Evolutionary conservation across 2,888 invertebrate genomes (phyloP).

Genomic region (Leptinotarsa haldemani): DNA sequence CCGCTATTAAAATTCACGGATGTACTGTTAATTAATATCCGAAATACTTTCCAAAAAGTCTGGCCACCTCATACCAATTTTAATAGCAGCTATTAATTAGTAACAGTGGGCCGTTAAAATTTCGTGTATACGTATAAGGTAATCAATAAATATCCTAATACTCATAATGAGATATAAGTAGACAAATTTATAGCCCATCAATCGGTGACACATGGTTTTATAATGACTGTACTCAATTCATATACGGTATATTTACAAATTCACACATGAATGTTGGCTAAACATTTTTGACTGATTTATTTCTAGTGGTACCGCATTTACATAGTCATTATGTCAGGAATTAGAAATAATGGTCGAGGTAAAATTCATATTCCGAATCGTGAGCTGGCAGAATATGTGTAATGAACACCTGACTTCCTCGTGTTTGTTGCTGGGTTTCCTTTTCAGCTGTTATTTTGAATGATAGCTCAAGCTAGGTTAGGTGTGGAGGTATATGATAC

Average conservation of each 20-base stretch:
- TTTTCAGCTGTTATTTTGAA: not conserved
- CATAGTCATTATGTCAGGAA: conserved; percentile 12
- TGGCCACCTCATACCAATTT: conserved; percentile 23
- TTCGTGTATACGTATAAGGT: conserved; percentile 31
- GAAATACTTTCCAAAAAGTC: conserved; percentile 18
- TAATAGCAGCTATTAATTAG: conserved; percentile 33
- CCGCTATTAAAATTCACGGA: conserved; percentile 16
- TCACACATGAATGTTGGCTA: conserved; percentile 4
- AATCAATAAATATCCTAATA: conserved; percentile 38
- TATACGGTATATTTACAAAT: conserved; percentile 1
- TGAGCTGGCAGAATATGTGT: not conserved
- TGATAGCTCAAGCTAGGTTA: not conserved
- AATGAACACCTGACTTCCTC: not conserved
- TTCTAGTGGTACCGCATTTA: not conserved
- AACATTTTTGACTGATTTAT: conserved; percentile 7
- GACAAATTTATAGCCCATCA: conserved; percentile 37
- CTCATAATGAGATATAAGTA: conserved; percentile 33
- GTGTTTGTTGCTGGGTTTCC: not conserved
- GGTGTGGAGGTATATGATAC: too few species aligned
- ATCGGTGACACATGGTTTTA: conserved; percentile 30
- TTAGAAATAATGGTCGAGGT: conserved; percentile 7
- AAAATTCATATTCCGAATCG: not conserved
- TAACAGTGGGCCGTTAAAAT: conserved; percentile 29
- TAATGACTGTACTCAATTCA: conserved; percentile 20
- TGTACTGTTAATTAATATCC: conserved; percentile 3